Percentiles rank a stretch among this genome's conserved stretches.
Evolutionary conservation across 2,888 invertebrate genomes (phyloP).

Genomic region (Drosophila merina): DNA sequence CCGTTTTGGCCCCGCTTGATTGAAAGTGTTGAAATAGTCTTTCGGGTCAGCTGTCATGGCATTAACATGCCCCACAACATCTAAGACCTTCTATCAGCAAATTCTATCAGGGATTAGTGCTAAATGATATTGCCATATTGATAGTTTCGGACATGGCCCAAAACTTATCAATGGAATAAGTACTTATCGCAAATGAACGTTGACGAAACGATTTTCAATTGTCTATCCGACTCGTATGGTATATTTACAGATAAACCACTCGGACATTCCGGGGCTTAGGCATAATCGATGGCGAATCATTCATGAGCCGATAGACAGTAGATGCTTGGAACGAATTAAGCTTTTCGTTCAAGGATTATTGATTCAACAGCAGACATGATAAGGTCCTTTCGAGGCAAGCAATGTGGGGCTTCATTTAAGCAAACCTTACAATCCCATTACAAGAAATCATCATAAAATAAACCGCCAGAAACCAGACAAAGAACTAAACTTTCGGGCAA

Average conservation of each 20-base stretch:
- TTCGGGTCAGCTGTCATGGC: conserved; percentile 48
- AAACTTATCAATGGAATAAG: conserved; percentile 27
- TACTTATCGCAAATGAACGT: conserved; percentile 42
- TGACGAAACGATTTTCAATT: conserved; percentile 34
- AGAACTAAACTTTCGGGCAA: conserved; percentile 1
- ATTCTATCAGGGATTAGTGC: conserved; percentile 47
- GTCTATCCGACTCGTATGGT: conserved; percentile 4
- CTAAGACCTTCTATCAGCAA: conserved; percentile 5
- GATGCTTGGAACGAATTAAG: conserved; percentile 8
- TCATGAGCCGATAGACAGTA: conserved; percentile 11
- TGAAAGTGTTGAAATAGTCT: conserved; percentile 53
- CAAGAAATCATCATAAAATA: background rate
- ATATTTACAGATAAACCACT: conserved; percentile 37
- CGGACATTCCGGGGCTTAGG: conserved; percentile 31
- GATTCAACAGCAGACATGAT: background rate
- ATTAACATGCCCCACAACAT: conserved; percentile 33
- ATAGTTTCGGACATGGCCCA: conserved; percentile 37
- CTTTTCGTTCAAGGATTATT: conserved; percentile 28
- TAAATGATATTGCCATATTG: conserved; percentile 46
- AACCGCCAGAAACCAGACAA: background rate
- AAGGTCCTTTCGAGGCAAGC: background rate
- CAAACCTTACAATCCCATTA: background rate
- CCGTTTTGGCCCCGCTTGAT: conserved; percentile 50
- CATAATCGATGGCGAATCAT: conserved; percentile 38
- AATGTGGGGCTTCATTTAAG: background rate